Conservation (phyloP, 2,888 invertebrate genomes). For the Brachynemurus nebulosus region DNA sequence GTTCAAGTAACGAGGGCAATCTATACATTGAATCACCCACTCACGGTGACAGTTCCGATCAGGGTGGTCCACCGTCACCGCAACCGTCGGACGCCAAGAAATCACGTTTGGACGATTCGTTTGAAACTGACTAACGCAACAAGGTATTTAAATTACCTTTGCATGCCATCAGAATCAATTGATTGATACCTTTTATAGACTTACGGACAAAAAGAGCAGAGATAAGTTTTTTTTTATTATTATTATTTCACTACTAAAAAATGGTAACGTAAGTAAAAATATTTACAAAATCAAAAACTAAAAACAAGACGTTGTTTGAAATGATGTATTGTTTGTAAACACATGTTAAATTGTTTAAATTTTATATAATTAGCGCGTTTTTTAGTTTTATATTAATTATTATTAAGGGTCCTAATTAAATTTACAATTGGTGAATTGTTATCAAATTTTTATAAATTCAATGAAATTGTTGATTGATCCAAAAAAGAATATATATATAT, state of each 20-base stretch:
- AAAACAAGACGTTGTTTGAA: background rate
- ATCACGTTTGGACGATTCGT: slow-evolving; percentile 1
- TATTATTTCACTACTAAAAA: too few species aligned
- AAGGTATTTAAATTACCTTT: background rate
- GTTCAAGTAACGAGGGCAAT: background rate
- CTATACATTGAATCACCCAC: slow-evolving; percentile 1
- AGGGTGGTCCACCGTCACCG: background rate
- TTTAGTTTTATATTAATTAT: background rate
- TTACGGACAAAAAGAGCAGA: too few species aligned
- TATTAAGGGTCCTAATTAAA: too few species aligned
- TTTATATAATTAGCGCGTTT: background rate
- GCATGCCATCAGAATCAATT: background rate
- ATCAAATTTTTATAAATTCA: too few species aligned
- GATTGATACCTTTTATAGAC: too few species aligned
- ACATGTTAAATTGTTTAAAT: background rate
- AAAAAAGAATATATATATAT: too few species aligned
- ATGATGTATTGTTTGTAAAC: slow-evolving; percentile 1
- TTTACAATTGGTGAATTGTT: too few species aligned
- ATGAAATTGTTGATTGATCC: too few species aligned
- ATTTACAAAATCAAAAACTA: background rate
- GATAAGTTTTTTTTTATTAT: too few species aligned
- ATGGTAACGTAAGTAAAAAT: too few species aligned
- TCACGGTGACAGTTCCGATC: slow-evolving; percentile 4
- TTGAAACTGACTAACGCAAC: background rate
- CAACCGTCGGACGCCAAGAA: background rate